Base-by-base conservation (phyloP, 1,140 invertebrate genomes). In the Berghia stephanieae region DNA sequence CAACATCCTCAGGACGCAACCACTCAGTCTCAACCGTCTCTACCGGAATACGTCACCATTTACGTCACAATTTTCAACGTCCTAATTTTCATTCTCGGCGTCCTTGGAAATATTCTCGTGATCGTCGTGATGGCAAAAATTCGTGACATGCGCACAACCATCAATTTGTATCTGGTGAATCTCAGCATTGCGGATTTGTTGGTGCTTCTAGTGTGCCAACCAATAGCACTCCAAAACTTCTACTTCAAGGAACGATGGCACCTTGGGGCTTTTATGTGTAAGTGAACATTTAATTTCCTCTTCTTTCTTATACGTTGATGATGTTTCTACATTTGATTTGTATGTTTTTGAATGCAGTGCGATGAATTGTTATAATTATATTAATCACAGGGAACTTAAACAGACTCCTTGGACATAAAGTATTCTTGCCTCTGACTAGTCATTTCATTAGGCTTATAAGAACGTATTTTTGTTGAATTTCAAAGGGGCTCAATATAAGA, bases 101-200 rank as follows among this genome's bases (percentile, higher is more conserved):
- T 96, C 44, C 92, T 95, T 55, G 96, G 95, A 34, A 97, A 97
- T 86, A 91, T 95, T 63, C 94, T 96, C 92, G 95, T 98, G 80
- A 95, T 96, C n/a, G 92, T 97, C 82, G 96, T 98, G 52, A 95
- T 98, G 67, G 92, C 95, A 79, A 93, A 94, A 84, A 95, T 94
- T 27, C 96, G 96, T 87, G 95, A 97, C 84, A 95, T 98, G 93
- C 92, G 96, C 81, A 97, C 96, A 88, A 96, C 95, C 60, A 98
- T 96, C 60, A 97, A 98, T 86, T 95, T 96, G 78, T 98, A 97
- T 88, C 92, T 98, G 52, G 78, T 83, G 18, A 86, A 84, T 68
- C 73, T 83, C 24, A 81, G 79, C 21, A 67, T 83, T 21, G 81
- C 83, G 1, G 84, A 85, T 78, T 72, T 84, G 4, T 49, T 84